These are phyloP conservation scores for Mandrillus leucophaeus DNA, from an alignment of 2,113 vertebrate species.

Conservation along the genomic window DNA sequence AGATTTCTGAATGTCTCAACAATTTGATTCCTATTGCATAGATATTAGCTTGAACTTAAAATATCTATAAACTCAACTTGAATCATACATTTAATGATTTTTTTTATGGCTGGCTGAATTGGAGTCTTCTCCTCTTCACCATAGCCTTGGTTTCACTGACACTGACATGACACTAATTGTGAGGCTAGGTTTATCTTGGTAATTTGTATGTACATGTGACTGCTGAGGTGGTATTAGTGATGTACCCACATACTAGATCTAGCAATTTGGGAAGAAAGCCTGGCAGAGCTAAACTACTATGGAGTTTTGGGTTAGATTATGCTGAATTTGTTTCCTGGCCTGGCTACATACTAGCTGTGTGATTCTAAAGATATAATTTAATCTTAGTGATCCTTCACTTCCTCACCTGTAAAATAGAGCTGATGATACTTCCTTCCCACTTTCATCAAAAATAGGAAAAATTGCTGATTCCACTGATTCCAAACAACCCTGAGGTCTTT, in stretches of 20 bases:
- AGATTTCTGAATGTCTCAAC: conserved; percentile 13
- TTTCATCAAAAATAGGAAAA: conserved; percentile 18
- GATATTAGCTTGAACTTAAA: conserved; percentile 44
- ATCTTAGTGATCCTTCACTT: background rate
- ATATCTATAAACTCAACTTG: conserved; percentile 39
- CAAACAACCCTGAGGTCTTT: background rate
- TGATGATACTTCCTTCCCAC: background rate
- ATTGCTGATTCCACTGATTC: background rate
- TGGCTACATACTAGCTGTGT: background rate
- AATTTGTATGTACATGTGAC: background rate
- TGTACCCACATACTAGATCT: background rate
- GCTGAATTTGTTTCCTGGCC: background rate
- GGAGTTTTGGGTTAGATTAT: background rate
- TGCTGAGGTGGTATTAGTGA: background rate
- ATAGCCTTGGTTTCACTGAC: background rate
- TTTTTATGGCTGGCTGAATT: conserved; percentile 45
- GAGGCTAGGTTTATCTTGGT: background rate
- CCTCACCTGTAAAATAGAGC: background rate
- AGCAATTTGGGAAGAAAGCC: background rate
- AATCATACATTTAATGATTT: conserved; percentile 27
- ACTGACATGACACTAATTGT: background rate
- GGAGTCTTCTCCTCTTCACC: background rate
- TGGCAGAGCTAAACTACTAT: background rate
- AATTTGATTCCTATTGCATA: conserved; percentile 35
- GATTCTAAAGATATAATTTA: background rate